Base-by-base conservation (phyloP, 2,888 invertebrate species). In the Eumacrocentrus americanus region DNA sequence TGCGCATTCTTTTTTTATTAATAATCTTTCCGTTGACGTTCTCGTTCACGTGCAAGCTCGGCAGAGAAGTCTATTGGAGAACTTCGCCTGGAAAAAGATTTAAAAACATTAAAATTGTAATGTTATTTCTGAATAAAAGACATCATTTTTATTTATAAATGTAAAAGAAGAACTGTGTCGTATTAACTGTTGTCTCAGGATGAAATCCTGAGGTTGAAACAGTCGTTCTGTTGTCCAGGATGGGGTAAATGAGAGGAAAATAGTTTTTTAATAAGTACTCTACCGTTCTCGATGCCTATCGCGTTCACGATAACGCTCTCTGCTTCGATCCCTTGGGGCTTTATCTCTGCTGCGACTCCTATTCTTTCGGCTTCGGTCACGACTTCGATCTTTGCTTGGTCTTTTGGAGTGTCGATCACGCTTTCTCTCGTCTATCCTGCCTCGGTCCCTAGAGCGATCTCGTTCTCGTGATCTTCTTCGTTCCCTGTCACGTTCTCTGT, bases 21-120 rank as follows among this genome's bases (percentile, higher is more conserved):
- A 79, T 63, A 79, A 66, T 72, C 72, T 68, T 74, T 75, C 69
- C 79, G 77, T 74, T 81, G 82, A 67, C 81, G 75, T 61, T 82
- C 81, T 61, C 72, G 73, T 67, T 82, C 82, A 42, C 80, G 71
- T 38, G 79, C 76, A 50, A 82, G 69, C 67, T 81, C 82, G 35
- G 76, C 72, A 0, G 80, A 77, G 62, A 77, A 81, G 60, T 82
- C 78, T 34, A 75, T 69, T 2, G 78, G 79, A 14, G 80, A 81
- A 18, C 65, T 62, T 65, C 74, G 72, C 58, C 80, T 80, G 48
- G 35, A 70, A 72, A 47, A 50, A 35, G 12, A 23, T 18, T n/a
- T 44, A 42, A 40, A 14, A 59, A 44, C 42, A 52, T 38, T 40
- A 11, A 48, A 29, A 42, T 29, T 18, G 29, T 16, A 53, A 25